Evolutionary conservation across 2,888 invertebrate genomes (phyloP), one percentile per base, ranked within the genome.

Genomic region (Nephrotoma guestfalica): DNA sequence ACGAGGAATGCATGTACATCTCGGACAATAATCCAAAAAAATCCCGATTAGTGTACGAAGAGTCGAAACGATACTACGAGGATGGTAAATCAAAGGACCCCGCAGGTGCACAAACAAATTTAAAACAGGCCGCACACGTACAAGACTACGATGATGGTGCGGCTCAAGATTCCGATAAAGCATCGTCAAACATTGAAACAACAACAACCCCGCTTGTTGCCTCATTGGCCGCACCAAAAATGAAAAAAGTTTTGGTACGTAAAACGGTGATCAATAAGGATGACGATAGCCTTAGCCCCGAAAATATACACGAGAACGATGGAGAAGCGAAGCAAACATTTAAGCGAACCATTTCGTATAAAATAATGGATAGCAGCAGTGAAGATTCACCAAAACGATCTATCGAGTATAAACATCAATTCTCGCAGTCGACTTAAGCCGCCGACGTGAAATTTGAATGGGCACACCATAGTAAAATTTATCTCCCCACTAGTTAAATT

Each of bases 1-100:
- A 96, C 89, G 96, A 96, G 90, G 96, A 96, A 90, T 96, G 96
- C 89, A 95, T 96, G 94, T 96, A 94, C 90, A 93, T 95, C 7
- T 94, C 95, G 0, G 94, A 94, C 88, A 94, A 94, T 13, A 86
- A 51, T 86, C 86, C 86, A 13, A 41, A 51, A 85, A 85, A 43
- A 43, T 43, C 42, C 2, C 85, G 85, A 13, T 43, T 85, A 43
- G 85, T 85, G 0, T 85, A 85, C 18, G 85, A 85, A 18, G 85
- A 85, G 41, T 86, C 86, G 41, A 51, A 47, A 86, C 51, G 47
- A 5, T 86, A n/a, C 13, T 51, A 86, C n/a, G 51, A 86, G n/a
- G 57, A 30, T 40, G 51, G 86, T 15, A 51, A 86, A 86, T 18
- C 45, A 47, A 86, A 45, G 40, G 45, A 45, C n/a, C 51, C 51